Conservation (phyloP, 2,888 invertebrate species). For the Pachliopta kotzebuea region DNA sequence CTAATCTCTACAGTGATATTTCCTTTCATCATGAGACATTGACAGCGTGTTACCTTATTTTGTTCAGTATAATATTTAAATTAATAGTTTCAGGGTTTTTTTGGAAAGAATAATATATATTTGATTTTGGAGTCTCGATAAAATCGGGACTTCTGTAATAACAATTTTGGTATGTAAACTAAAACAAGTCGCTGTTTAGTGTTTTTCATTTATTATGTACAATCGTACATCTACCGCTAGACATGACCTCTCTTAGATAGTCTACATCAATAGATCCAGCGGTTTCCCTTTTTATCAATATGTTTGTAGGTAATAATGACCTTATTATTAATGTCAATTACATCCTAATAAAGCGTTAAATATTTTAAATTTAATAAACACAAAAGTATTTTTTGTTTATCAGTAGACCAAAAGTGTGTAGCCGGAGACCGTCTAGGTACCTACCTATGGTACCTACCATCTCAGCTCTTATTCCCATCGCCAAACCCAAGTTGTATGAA, state of each 20-base stretch:
- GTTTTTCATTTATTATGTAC: too few relatives aligned
- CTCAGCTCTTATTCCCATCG: too few relatives aligned
- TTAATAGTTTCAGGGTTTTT: conserved; percentile 6
- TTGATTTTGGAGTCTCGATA: conserved; percentile 16
- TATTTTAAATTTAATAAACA: too few relatives aligned
- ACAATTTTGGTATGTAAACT: conserved; percentile 11
- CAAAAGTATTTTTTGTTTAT: too few relatives aligned
- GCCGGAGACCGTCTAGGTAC: too few relatives aligned
- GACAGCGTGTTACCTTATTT: neutral
- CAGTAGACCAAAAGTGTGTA: too few relatives aligned
- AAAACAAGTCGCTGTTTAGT: neutral
- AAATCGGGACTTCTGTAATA: conserved; percentile 6
- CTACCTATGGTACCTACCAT: too few relatives aligned
- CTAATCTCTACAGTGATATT: conserved; percentile 1
- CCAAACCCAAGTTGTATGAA: too few relatives aligned
- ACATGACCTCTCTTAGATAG: too few relatives aligned
- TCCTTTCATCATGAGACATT: conserved; percentile 4
- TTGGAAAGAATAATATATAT: neutral
- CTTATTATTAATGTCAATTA: neutral
- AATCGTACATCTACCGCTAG: too few relatives aligned
- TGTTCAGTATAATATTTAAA: conserved; percentile 4
- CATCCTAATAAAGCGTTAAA: neutral
- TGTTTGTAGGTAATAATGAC: neutral
- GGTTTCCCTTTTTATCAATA: too few relatives aligned
- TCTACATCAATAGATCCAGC: too few relatives aligned